Evolutionary conservation across 2,797 vertebrate genomes (phyloP), one percentile per base, ranked within the genome.

Genomic region (Tinamus major): DNA sequence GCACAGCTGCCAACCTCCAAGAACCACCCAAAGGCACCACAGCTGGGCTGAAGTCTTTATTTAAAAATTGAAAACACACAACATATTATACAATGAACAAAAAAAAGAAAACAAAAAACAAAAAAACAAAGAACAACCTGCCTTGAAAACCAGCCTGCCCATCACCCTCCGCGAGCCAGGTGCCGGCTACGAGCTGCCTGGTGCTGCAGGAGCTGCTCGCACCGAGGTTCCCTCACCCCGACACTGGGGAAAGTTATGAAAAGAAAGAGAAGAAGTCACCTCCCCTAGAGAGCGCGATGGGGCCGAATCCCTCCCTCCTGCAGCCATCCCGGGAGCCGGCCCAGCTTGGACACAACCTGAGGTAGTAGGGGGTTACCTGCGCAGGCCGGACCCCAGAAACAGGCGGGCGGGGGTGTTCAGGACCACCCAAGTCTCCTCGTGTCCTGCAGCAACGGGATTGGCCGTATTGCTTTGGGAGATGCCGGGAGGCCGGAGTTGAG

Each of bases 21-120:
- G 31, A 11, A 56, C 6, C 55, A 49, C 55, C 55, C 53, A 19
- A n/a, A n/a, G 55, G 16, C 18, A n/a, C 31, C 55, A 56, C 17
- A 18, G 29, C 71, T 81, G 94, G 92, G 91, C 94, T 93, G 95
- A 97, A 97, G 92, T 96, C 90, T 98, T 98, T 98, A 98, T 98
- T 98, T 97, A 97, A 98, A 98, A 97, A 97, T 74, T 84, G 31
- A 94, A 97, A 97, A 87, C 96, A 96, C 96, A 95, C 81, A 37
- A 94, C 16, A 0, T 90, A 96, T 96, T 85, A 88, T 96, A 97
- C 95, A 97, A 97, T 93, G 96, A 83, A 89, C 75, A 85, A 84
- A 67, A 49, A 48, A 46, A 46, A n/a, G n/a, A 44, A 46, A 46
- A 39, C 8, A 39, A 46, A 49, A 49, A 12, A 13, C 24, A 23